These are phyloP conservation scores for Abscondita cerata DNA, from an alignment of 2,888 invertebrate genomes.

Conservation along the genomic window DNA sequence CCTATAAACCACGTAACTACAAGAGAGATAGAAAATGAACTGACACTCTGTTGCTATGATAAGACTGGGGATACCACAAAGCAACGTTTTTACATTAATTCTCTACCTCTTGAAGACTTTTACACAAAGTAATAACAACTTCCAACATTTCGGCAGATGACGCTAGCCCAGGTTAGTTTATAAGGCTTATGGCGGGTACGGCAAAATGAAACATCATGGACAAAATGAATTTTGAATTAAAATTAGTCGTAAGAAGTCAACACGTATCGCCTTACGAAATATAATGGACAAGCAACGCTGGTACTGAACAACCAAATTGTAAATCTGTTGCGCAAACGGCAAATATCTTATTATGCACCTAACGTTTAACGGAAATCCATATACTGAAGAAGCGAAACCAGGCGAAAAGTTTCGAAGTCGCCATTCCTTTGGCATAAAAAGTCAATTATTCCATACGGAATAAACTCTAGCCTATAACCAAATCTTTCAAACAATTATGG, in stretches of 20 bases:
- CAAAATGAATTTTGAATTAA: background rate
- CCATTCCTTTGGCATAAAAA: background rate
- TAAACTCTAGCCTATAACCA: background rate
- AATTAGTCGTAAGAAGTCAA: background rate
- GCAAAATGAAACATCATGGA: background rate
- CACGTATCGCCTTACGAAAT: background rate
- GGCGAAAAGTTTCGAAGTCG: background rate
- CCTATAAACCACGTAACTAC: background rate
- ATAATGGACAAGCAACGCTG: background rate
- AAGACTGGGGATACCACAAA: background rate
- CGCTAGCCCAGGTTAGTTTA: background rate
- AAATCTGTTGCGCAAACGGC: background rate
- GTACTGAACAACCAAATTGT: background rate
- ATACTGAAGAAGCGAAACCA: background rate
- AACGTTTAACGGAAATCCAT: background rate
- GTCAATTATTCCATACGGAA: too few relatives aligned
- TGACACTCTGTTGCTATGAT: background rate
- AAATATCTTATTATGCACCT: background rate
- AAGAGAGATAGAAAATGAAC: background rate
- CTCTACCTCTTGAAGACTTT: background rate
- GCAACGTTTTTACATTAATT: background rate
- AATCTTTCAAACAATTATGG: background rate
- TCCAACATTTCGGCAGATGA: background rate
- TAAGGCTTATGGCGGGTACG: background rate
- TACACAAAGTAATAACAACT: too few relatives aligned